phyloP scores from a whole-genome alignment of 2,797 vertebrate species.

The Sebastes aleutianus region DNA sequence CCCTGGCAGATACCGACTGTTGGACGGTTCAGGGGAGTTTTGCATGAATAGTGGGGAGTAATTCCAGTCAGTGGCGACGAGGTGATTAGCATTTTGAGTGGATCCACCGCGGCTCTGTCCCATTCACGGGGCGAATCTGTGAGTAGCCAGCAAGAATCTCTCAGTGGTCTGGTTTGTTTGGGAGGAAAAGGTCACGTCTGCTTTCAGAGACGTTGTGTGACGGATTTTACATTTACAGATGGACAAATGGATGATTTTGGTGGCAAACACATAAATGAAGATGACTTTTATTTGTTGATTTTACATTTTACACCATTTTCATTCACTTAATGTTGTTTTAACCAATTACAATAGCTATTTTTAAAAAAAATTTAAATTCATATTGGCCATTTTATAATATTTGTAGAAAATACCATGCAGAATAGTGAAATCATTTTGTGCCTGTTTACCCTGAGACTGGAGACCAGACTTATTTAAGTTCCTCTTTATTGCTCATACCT shows the following conservation, averaged over 20 bases:
- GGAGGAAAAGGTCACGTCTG: constrained; percentile 12
- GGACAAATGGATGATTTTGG: background rate
- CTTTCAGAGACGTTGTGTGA: background rate
- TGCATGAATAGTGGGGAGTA: constrained; percentile 48
- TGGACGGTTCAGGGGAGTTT: constrained; percentile 15
- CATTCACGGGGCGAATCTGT: constrained; percentile 22
- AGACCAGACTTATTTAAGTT: background rate
- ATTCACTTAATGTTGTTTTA: background rate
- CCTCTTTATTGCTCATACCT: background rate
- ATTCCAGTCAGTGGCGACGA: constrained; percentile 44
- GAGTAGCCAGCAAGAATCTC: constrained; percentile 25
- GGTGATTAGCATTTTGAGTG: constrained; percentile 60
- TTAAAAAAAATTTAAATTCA: too few relatives aligned
- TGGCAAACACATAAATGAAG: background rate
- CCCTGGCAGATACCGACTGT: constrained; percentile 27
- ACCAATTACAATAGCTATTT: background rate
- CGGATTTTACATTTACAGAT: background rate
- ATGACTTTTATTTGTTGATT: background rate
- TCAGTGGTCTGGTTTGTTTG: background rate
- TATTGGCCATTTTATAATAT: background rate
- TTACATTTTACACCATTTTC: background rate
- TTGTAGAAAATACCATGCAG: background rate
- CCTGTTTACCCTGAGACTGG: background rate
- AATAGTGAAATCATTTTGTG: background rate
- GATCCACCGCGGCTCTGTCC: constrained; percentile 29